phyloP scores from a whole-genome alignment of 2,113 vertebrate species.

The Dicaeum eximium region DNA sequence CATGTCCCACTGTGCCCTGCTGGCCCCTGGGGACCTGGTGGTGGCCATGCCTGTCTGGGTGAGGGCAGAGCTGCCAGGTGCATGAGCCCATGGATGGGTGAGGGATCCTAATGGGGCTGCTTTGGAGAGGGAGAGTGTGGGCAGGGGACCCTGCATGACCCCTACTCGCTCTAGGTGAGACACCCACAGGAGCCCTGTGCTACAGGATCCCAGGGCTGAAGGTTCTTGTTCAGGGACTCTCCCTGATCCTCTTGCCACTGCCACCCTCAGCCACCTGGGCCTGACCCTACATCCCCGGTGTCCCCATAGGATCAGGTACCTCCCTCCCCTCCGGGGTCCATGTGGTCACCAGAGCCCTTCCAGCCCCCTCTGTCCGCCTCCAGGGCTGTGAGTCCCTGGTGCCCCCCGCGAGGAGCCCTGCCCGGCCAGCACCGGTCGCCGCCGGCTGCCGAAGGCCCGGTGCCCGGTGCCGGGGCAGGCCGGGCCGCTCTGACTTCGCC shows the following conservation, averaged over 20 bases:
- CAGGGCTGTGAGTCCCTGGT: not conserved
- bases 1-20: not conserved
- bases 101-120: not conserved
- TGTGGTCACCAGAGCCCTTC: not conserved
- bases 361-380: not conserved
- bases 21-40: not conserved
- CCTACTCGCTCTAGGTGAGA: rapidly evolving
- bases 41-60: rapidly evolving
- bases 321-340: rapidly evolving
- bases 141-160: not conserved
- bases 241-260: not conserved
- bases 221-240: not conserved
- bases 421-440: not conserved
- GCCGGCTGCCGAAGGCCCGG: constrained; percentile 22
- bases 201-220: not conserved
- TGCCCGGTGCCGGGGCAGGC: constrained; percentile 37
- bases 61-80: not conserved
- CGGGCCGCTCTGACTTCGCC: constrained; percentile 45
- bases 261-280: not conserved
- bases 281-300: rapidly evolving
- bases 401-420: not conserved
- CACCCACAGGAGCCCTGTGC: rapidly evolving
- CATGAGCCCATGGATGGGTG: not conserved
- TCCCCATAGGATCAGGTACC: not conserved
- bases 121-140: not conserved